These are phyloP conservation scores for Noctuana brunneofusca DNA, from an alignment of 2,888 invertebrate species.

Conservation along the genomic window DNA sequence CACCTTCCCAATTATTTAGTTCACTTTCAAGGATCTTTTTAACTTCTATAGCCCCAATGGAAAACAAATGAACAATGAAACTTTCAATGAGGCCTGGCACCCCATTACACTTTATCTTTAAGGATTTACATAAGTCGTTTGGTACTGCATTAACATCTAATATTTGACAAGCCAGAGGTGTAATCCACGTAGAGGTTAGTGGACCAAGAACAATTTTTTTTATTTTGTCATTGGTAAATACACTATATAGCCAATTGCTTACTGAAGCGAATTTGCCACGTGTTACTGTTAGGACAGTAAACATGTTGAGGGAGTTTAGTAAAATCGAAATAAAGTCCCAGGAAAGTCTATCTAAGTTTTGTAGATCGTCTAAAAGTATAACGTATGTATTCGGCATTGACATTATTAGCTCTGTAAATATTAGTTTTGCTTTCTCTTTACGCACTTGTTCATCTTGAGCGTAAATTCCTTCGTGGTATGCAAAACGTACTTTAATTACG, in stretches of 20 bases:
- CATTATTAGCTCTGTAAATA: conserved; percentile 66
- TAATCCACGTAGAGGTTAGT: conserved; percentile 63
- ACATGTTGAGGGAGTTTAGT: conserved; percentile 61
- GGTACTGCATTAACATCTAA: conserved; percentile 83
- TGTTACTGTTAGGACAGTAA: conserved; percentile 60
- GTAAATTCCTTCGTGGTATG: conserved; percentile 68
- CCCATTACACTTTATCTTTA: conserved; percentile 71
- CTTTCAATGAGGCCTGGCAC: conserved; percentile 80
- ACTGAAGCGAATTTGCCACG: conserved; percentile 67
- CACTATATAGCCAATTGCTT: conserved; percentile 68
- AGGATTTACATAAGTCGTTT: conserved; percentile 72
- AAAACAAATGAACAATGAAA: conserved; percentile 76
- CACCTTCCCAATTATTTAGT: conserved; percentile 49
- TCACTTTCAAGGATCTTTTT: conserved; percentile 56
- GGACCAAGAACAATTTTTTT: conserved; percentile 71
- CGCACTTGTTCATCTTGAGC: conserved; percentile 60
- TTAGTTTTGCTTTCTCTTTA: conserved; percentile 61
- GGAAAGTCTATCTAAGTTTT: conserved; percentile 72
- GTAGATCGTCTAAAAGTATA: conserved; percentile 77
- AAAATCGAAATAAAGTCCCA: conserved; percentile 71
- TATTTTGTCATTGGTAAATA: conserved; percentile 65
- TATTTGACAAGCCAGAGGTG: conserved; percentile 83
- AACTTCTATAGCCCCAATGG: conserved; percentile 69
- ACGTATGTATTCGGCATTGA: conserved; percentile 57
- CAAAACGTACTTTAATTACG: conserved; percentile 78